Evolutionary conservation across 2,888 invertebrate genomes (phyloP), one percentile per base, ranked within the genome.

Genomic region (Phyllotreta cruciferae): DNA sequence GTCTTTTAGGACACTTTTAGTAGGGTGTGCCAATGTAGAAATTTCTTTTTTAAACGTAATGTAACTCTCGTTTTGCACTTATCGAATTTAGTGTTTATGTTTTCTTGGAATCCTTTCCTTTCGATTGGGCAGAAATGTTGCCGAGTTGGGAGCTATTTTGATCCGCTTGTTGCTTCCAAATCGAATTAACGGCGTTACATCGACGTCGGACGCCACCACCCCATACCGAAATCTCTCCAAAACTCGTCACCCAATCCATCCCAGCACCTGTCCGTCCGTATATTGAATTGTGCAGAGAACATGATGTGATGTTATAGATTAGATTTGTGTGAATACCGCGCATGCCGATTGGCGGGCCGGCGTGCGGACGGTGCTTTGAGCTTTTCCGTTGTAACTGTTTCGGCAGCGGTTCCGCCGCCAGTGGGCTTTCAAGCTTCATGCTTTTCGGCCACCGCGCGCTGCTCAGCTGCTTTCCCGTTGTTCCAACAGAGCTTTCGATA

Each of bases 291-390:
- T 72, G 70, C 70, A 70, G 70, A 41, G 60, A 64, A 72, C 72
- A 73, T 73, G 70, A 71, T 77, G 76, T 77, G 77, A 79, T 79
- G 77, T 79, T 80, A 80, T 80, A 80, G 80, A 80, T 80, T 80
- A 79, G 79, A 79, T 79, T 79, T 77, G 76, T 69, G 67, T 66
- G 69, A 60, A 60, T 41, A 41, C 70, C 76, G 80, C 80, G 80
- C 80, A 80, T 80, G 80, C 75, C 78, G 76, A 73, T 74, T 77
- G 67, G 64, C 64, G 56, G 63, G 66, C 66, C 65, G 62, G 66
- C 71, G 72, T 66, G 71, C 70, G 71, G 73, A 74, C 73, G 68
- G 70, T 70, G 73, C 70, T 72, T 70, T 71, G 71, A 68, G 69
- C 65, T 64, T 66, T 68, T 62, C 49, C 49, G 54, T 49, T 41